phyloP scores from a whole-genome alignment of 2,888 invertebrate species.

The Esperia sulphurella region DNA sequence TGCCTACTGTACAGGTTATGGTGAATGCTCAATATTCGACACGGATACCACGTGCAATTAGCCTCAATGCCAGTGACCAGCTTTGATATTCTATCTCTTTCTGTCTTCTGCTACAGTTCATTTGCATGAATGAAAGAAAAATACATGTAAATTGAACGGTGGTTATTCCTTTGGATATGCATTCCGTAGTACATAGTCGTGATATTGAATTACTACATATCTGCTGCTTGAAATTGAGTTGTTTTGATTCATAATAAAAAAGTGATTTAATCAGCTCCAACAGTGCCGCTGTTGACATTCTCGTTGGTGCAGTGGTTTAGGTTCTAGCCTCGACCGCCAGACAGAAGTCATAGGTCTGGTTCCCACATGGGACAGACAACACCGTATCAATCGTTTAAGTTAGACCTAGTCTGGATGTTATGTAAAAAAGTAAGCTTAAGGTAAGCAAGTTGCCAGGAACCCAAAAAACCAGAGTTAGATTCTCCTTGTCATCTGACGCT shows the following conservation, averaged over 20 bases:
- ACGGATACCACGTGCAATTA: slow-evolving; percentile 20
- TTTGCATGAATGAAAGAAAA: slow-evolving; percentile 8
- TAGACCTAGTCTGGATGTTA: too few relatives aligned
- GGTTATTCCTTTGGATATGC: slow-evolving; percentile 23
- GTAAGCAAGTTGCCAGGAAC: too few relatives aligned
- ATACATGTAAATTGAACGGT: slow-evolving; percentile 23
- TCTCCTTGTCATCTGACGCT: too few relatives aligned
- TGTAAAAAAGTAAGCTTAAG: too few relatives aligned
- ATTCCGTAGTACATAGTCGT: slow-evolving; percentile 17
- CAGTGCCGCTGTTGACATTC: too few relatives aligned
- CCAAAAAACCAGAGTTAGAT: too few relatives aligned
- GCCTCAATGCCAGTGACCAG: slow-evolving; percentile 21
- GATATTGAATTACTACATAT: slow-evolving; percentile 6
- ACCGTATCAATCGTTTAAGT: too few relatives aligned
- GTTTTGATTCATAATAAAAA: background rate
- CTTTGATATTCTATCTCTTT: slow-evolving; percentile 8
- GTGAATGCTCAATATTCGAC: slow-evolving; percentile 6
- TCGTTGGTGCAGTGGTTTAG: too few relatives aligned
- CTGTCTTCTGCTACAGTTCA: background rate
- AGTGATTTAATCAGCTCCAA: too few relatives aligned
- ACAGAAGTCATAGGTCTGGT: too few relatives aligned
- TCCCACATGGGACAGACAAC: too few relatives aligned
- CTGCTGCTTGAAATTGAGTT: background rate
- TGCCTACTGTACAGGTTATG: slow-evolving; percentile 2
- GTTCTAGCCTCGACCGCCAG: too few relatives aligned